A percentile compares a stretch with the other conserved stretches of the same genome.
Evolutionary conservation across 1,140 invertebrate genomes (phyloP).

Genomic region (Saxidomus purpurata): DNA sequence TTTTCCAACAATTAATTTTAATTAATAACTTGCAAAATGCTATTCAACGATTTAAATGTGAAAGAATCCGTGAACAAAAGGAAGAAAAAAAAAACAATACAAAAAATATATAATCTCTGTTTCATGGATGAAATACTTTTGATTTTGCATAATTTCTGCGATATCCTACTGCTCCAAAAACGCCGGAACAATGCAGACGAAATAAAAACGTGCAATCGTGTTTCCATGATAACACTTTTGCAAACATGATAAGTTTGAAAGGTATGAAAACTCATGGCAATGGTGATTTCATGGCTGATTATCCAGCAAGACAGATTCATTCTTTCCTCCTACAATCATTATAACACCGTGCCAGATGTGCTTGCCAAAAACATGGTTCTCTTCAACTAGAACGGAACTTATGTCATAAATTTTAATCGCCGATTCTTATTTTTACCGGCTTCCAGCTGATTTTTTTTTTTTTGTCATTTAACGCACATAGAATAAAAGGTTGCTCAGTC

Average conservation of each 20-base stretch:
- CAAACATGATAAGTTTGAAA: conserved; percentile 20
- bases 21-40: too few relatives aligned
- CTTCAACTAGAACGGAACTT: background rate
- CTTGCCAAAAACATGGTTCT: conserved; percentile 22
- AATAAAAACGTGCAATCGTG: background rate
- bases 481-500: too few relatives aligned
- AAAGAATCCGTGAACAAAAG: too few relatives aligned
- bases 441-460: background rate
- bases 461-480: background rate
- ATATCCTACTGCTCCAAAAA: background rate
- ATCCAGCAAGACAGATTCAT: background rate
- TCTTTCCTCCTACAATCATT: conserved; percentile 5
- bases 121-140: too few relatives aligned
- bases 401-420: conserved; percentile 7
- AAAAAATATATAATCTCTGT: too few relatives aligned
- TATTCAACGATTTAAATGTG: too few relatives aligned
- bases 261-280: background rate
- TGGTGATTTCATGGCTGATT: conserved; percentile 14
- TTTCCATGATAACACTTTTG: background rate
- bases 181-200: background rate
- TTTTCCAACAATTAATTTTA: too few relatives aligned
- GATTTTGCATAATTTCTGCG: too few relatives aligned
- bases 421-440: background rate
- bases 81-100: too few relatives aligned
- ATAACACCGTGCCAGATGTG: background rate